These are phyloP conservation scores for Phylloscopus whistleri DNA, from an alignment of 2,113 vertebrate species.

Conservation along the genomic window DNA sequence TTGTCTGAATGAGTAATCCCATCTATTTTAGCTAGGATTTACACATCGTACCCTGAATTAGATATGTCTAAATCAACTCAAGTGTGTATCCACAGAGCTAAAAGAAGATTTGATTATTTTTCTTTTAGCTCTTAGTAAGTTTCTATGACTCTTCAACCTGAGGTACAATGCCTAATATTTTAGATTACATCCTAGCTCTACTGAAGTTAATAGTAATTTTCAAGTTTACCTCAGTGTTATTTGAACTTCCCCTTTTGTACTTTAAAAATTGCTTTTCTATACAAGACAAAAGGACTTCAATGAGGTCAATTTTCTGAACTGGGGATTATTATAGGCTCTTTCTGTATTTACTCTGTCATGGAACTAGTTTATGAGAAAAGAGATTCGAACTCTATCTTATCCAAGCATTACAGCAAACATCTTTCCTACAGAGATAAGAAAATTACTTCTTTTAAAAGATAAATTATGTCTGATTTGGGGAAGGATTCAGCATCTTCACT, in stretches of 20 bases:
- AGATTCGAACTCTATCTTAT: neutral
- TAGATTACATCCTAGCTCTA: neutral
- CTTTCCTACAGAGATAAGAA: neutral
- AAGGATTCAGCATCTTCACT: neutral
- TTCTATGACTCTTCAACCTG: neutral
- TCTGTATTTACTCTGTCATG: neutral
- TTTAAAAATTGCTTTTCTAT: neutral
- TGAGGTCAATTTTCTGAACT: neutral
- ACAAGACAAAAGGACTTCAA: neutral
- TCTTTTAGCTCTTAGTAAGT: neutral
- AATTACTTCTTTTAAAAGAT: neutral
- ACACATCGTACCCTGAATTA: neutral
- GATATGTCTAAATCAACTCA: neutral
- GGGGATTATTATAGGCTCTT: neutral
- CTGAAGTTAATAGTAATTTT: neutral
- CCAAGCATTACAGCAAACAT: neutral
- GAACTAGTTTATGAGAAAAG: neutral
- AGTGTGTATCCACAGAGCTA: neutral
- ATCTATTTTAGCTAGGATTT: conserved; percentile 19
- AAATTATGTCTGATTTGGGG: neutral
- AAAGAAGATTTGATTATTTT: neutral
- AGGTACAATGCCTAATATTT: neutral
- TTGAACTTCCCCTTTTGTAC: neutral
- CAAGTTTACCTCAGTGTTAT: neutral
- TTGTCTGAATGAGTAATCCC: conserved; percentile 17